Evolutionary conservation across 92 coral and sea anemone genomes (phyloP).

Genomic region (Virgularia gustaviana): DNA sequence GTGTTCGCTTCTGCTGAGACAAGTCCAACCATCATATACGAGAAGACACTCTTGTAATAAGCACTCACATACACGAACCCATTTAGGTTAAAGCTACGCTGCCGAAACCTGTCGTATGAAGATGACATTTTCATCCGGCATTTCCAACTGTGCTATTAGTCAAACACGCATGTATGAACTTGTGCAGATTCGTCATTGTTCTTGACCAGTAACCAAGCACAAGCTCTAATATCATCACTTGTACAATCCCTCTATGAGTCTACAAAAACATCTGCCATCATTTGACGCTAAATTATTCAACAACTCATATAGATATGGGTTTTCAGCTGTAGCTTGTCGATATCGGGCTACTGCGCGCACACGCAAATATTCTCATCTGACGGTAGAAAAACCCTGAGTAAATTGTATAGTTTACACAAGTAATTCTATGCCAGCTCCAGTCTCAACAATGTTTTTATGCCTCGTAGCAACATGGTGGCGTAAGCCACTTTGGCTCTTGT

Average conservation of each 20-base stretch:
- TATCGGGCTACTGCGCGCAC: neutral
- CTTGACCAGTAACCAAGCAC: too few species aligned
- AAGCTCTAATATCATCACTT: too few species aligned
- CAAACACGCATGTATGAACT: neutral
- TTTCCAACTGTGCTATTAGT: neutral
- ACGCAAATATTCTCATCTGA: neutral
- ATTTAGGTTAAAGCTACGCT: neutral
- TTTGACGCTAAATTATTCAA: conserved; percentile 25
- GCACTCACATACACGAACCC: too few species aligned
- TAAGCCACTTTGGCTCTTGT: conserved; percentile 95
- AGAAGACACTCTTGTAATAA: too few species aligned
- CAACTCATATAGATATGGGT: conserved; percentile 19
- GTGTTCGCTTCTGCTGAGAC: neutral
- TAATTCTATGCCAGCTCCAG: conserved; percentile 30
- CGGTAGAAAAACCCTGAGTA: neutral
- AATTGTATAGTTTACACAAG: conserved; percentile 13
- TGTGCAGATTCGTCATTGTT: too few species aligned
- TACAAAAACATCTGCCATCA: neutral
- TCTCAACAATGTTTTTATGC: conserved; percentile 47
- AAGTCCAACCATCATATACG: neutral
- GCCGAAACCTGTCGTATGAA: neutral
- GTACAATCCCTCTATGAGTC: too few species aligned
- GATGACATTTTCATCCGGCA: neutral
- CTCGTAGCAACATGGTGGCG: conserved; percentile 92
- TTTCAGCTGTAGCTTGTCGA: conserved; percentile 12